Base-by-base conservation (phyloP, 2,113 vertebrate species). In the Romanogobio albipinnatus region DNA sequence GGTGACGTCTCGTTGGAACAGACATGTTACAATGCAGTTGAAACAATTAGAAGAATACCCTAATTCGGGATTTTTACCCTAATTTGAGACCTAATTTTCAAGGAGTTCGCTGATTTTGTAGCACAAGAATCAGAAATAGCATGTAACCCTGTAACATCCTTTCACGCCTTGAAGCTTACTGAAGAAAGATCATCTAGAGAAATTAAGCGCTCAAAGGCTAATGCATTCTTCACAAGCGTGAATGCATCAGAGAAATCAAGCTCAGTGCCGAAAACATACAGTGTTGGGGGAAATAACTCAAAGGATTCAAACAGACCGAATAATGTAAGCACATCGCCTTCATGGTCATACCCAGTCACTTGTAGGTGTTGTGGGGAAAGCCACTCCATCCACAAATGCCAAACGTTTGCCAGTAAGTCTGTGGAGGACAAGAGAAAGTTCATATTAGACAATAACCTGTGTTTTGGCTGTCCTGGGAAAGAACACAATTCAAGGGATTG, bases 311-410 rank as follows among this genome's bases (percentile, higher is more conserved):
- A 24, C 1, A 22, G 11, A 22, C 7, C 45, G 15, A 43, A 11
- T 4, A 43, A 71, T 43, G 15, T 19, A 3, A 71, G 6, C 36
- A 5, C 9, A 11, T 9, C 9, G 19, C 5, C 19, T 19, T 39
- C 9, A 77, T 0, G 2, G 3, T 43, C 76, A 61, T 24, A 51
- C 45, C 45, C 33, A 78, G 11, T 58, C 33, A n/a, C 17, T 13
- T 59, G 33, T 33, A 14, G 58, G 13, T 86, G 33, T 43, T 90
- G 87, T 87, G 90, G 78, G 83, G 86, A 90, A 82, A 70, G 39
- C 9, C 88, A 90, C 26, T 87, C 78, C 47, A 86, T 89, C 0
- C 51, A 88, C 79, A 90, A 87, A 73, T 89, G 88, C 26, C 61
- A 87, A 26, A 80, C 7, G 14, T 84, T 89, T 29, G 14, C 33